Evolutionary conservation across 2,113 vertebrate species (phyloP).

Genomic region (Cromileptes altivelis): DNA sequence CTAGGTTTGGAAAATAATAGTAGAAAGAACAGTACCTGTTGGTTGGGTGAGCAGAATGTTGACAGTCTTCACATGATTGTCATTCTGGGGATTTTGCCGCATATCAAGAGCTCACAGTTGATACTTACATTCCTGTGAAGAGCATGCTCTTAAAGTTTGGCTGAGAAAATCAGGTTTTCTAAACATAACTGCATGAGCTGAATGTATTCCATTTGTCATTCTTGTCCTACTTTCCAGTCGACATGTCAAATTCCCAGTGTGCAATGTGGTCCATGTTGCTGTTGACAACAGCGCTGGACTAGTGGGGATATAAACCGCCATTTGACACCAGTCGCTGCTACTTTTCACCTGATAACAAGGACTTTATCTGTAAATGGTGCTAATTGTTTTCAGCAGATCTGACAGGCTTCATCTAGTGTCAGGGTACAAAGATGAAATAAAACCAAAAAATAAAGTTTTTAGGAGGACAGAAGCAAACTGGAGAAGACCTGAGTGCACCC

Average conservation of each 20-base stretch:
- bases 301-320: constrained; percentile 11
- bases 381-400: background rate
- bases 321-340: constrained; percentile 18
- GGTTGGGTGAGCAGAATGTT: constrained; percentile 26
- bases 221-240: constrained; percentile 21
- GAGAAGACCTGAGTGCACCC: background rate
- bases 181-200: constrained; percentile 4
- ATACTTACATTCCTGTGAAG: constrained; percentile 1
- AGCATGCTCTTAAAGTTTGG: constrained; percentile 28
- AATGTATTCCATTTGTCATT: constrained; percentile 15
- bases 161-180: constrained; percentile 5
- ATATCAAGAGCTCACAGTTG: constrained; percentile 26
- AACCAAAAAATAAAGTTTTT: background rate
- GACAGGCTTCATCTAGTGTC: no score
- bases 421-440: background rate
- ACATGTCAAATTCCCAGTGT: constrained; percentile 21
- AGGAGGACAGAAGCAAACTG: no score
- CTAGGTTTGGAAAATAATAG: constrained; percentile 42
- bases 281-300: constrained; percentile 19
- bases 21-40: constrained; percentile 12
- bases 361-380: background rate
- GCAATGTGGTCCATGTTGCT: background rate
- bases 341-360: constrained; percentile 19
- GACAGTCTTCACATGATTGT: constrained; percentile 36
- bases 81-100: constrained; percentile 33